Conservation (phyloP, 2,888 invertebrate genomes). For the Panorpa germanica region DNA sequence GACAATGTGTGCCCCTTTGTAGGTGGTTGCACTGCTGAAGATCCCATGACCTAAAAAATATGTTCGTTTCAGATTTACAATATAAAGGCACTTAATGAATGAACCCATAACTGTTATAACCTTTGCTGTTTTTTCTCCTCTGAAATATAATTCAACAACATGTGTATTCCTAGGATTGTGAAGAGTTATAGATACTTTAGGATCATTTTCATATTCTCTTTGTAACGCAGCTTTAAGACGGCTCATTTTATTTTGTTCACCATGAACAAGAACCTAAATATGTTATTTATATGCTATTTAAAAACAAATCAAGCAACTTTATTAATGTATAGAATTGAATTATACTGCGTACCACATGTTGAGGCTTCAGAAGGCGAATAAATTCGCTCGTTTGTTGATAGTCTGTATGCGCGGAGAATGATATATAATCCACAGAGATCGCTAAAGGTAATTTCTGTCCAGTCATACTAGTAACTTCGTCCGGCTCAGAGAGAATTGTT, state of each 20-base stretch:
- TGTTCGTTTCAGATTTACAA: too few relatives aligned
- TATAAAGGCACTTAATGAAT: too few relatives aligned
- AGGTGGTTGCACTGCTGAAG: slow-evolving; percentile 68
- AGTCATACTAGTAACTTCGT: slow-evolving; percentile 87
- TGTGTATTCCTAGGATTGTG: slow-evolving; percentile 96
- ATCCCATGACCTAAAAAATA: slow-evolving; percentile 60
- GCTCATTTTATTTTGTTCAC: slow-evolving; percentile 98
- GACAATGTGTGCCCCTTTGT: slow-evolving; percentile 61
- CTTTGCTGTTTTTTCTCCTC: slow-evolving; percentile 97
- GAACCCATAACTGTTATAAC: slow-evolving; percentile 33
- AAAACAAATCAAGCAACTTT: slow-evolving; percentile 6
- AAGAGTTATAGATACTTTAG: slow-evolving; percentile 61
- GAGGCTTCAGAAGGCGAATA: slow-evolving; percentile 81
- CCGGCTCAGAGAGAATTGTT: slow-evolving; percentile 91
- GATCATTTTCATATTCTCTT: slow-evolving; percentile 81
- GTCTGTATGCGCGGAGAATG: slow-evolving; percentile 98
- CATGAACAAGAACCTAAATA: slow-evolving; percentile 75
- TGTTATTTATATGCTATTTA: slow-evolving; percentile 7
- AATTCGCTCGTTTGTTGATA: slow-evolving; percentile 97
- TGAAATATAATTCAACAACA: slow-evolving; percentile 78
- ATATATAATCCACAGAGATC: slow-evolving; percentile 98
- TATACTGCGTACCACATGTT: slow-evolving; percentile 62
- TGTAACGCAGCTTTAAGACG: slow-evolving; percentile 85
- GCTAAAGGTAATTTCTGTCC: slow-evolving; percentile 92
- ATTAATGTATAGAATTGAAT: slow-evolving; percentile 5